Evolutionary conservation across 2,113 vertebrate species (phyloP).

Genomic region (human): GRCh38 chr2:126828001-126828500

Average conservation of each 20-base stretch:
- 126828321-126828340: not conserved
- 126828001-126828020: too few relatives aligned
- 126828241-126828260: not conserved
- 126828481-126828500: not conserved
- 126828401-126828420: not conserved
- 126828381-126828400: not conserved
- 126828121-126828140: too few relatives aligned
- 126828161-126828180: not conserved
- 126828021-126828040: too few relatives aligned
- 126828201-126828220: not conserved
- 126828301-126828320: not conserved
- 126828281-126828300: not conserved
- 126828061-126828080: too few relatives aligned
- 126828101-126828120: too few relatives aligned
- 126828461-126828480: not conserved
- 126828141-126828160: fast-evolving
- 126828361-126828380: not conserved
- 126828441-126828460: not conserved
- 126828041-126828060: too few relatives aligned
- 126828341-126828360: not conserved
- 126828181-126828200: not conserved
- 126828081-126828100: too few relatives aligned
- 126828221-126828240: not conserved
- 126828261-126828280: not conserved
- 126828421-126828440: not conserved